Conservation (phyloP, 1,140 invertebrate species). For the Leptopilina clavipes region DNA sequence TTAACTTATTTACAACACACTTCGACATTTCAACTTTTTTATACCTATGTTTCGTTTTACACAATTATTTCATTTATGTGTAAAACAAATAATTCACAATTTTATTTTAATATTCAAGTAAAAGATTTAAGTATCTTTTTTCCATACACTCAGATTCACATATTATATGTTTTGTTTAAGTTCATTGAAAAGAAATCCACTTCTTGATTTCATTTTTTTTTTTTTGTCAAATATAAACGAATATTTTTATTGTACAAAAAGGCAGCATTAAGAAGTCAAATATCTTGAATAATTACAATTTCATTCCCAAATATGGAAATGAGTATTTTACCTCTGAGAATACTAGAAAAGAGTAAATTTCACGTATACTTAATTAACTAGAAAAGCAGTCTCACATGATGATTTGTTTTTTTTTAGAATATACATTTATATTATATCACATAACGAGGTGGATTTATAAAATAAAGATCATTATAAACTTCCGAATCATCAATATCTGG, state of each 20-base stretch:
- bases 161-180: neutral
- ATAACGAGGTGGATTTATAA: slow-evolving; percentile 84
- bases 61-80: neutral
- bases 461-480: slow-evolving; percentile 87
- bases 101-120: neutral
- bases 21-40: neutral
- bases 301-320: neutral
- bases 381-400: slow-evolving; percentile 13
- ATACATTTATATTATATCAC: slow-evolving; percentile 77
- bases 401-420: slow-evolving; percentile 28
- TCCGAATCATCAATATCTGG: slow-evolving; percentile 73
- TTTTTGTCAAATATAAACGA: neutral
- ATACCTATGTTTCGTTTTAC: neutral
- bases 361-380: neutral
- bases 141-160: too few species aligned
- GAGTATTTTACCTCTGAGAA: slow-evolving; percentile 6
- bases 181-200: neutral
- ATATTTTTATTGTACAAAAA: slow-evolving; percentile 4
- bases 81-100: neutral
- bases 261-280: neutral
- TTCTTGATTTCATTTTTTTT: neutral
- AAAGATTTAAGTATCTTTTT: neutral
- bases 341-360: slow-evolving; percentile 17
- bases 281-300: slow-evolving; percentile 3
- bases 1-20: slow-evolving; percentile 6